Evolutionary conservation across 2,113 vertebrate species (phyloP).

Genomic region (Poeciliopsis prolifica): DNA sequence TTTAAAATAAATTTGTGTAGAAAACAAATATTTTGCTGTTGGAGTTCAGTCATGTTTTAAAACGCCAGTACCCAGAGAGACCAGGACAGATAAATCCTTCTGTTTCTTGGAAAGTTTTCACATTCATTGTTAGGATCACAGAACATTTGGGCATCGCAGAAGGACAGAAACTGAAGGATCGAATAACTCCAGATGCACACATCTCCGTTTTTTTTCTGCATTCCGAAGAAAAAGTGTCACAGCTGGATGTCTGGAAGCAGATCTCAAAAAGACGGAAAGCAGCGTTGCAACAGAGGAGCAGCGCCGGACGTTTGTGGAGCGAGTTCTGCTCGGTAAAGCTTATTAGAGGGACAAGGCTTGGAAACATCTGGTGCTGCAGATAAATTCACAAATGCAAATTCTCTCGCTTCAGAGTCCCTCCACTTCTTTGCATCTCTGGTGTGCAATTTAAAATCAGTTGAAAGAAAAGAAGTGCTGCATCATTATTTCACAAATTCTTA

Average conservation of each 20-base stretch:
- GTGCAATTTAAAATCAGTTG: too few species aligned
- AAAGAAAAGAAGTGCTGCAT: not conserved
- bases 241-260: slow-evolving; percentile 20
- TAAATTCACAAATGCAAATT: too few species aligned
- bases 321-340: not conserved
- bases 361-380: too few species aligned
- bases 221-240: slow-evolving; percentile 15
- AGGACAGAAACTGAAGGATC: not conserved
- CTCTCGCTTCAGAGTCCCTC: too few species aligned
- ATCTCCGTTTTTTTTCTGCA: not conserved
- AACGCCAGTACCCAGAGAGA: not conserved
- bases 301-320: not conserved
- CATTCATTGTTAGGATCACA: not conserved
- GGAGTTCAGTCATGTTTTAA: slow-evolving; percentile 2
- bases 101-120: not conserved
- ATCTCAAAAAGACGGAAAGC: not conserved
- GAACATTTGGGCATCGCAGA: not conserved
- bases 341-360: too few species aligned
- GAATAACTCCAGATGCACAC: slow-evolving; percentile 36
- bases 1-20: not conserved
- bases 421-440: too few species aligned
- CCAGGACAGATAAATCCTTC: not conserved
- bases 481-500: not conserved
- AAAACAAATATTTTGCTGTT: not conserved
- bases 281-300: not conserved